phyloP scores from a whole-genome alignment of 2,888 invertebrate genomes.

The Drosophila merina region DNA sequence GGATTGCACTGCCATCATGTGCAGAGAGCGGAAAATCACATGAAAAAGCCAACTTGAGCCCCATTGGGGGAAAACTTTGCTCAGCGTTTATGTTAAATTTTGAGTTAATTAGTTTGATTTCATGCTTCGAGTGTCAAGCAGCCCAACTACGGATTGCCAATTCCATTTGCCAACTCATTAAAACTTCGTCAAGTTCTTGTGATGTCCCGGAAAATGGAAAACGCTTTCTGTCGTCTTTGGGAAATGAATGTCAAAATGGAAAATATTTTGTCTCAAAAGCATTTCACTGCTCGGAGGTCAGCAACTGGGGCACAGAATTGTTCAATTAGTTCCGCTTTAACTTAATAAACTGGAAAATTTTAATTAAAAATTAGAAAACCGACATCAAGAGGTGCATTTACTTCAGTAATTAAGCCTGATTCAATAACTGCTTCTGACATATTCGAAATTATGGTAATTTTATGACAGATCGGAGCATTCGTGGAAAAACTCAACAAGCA shows the following conservation, averaged over 20 bases:
- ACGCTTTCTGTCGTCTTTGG: conserved; percentile 24
- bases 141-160: conserved; percentile 48
- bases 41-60: conserved; percentile 28
- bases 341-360: conserved; percentile 27
- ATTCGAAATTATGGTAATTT: neutral
- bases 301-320: neutral
- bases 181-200: conserved; percentile 52
- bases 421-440: neutral
- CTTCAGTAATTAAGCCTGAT: neutral
- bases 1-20: conserved; percentile 42
- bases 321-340: conserved; percentile 28
- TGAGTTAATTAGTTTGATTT: conserved; percentile 64
- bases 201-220: conserved; percentile 25
- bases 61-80: conserved; percentile 29
- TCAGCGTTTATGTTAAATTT: conserved; percentile 47
- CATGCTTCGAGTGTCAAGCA: conserved; percentile 45
- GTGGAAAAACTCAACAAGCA: conserved; percentile 16
- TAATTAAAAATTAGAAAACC: conserved; percentile 18
- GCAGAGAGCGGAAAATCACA: conserved; percentile 51
- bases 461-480: neutral
- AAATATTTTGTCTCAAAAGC: conserved; percentile 12
- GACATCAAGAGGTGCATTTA: neutral
- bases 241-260: conserved; percentile 41
- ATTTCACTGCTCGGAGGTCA: conserved; percentile 3
- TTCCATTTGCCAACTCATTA: conserved; percentile 58